These are phyloP conservation scores for Cataglyphis rosenhaueri DNA, from an alignment of 2,888 invertebrate genomes.

Conservation along the genomic window DNA sequence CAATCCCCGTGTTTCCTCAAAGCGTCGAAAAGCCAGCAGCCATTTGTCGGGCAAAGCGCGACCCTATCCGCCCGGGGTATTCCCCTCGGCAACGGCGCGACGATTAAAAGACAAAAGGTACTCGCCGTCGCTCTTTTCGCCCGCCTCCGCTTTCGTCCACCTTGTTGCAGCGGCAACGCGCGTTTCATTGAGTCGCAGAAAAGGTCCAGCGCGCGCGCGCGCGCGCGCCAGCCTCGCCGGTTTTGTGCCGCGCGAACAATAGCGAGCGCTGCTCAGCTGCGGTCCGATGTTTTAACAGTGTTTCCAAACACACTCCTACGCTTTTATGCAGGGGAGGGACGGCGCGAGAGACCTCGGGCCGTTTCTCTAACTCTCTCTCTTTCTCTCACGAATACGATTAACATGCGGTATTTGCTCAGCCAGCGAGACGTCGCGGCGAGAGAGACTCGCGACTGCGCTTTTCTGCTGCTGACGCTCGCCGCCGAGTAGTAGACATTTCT, in stretches of 20 bases:
- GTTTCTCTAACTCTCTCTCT: background rate
- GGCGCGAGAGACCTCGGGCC: conserved; percentile 42
- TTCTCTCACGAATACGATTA: conserved; percentile 70
- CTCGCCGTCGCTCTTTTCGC: conserved; percentile 70
- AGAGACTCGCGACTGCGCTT: conserved; percentile 52
- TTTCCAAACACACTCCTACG: conserved; percentile 78
- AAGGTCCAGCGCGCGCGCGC: conserved; percentile 64
- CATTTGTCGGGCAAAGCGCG: conserved; percentile 63
- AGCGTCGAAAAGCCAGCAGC: conserved; percentile 34
- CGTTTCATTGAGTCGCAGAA: conserved; percentile 67
- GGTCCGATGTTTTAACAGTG: conserved; percentile 79
- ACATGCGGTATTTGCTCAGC: conserved; percentile 78
- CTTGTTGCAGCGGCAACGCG: conserved; percentile 28
- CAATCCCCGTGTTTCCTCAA: conserved; percentile 22
- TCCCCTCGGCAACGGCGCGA: conserved; percentile 64
- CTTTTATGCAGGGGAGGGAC: conserved; percentile 32
- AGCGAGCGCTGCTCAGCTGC: conserved; percentile 70
- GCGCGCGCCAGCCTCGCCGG: conserved; percentile 50
- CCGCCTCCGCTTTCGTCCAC: conserved; percentile 42
- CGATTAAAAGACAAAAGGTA: conserved; percentile 79
- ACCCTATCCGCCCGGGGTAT: conserved; percentile 50
- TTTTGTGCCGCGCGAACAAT: conserved; percentile 74
- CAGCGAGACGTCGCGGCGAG: conserved; percentile 66
- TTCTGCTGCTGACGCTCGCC: conserved; percentile 19
- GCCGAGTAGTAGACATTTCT: conserved; percentile 49